Conservation (phyloP, 2,113 vertebrate species). For the Choloepus hoffmanni region DNA sequence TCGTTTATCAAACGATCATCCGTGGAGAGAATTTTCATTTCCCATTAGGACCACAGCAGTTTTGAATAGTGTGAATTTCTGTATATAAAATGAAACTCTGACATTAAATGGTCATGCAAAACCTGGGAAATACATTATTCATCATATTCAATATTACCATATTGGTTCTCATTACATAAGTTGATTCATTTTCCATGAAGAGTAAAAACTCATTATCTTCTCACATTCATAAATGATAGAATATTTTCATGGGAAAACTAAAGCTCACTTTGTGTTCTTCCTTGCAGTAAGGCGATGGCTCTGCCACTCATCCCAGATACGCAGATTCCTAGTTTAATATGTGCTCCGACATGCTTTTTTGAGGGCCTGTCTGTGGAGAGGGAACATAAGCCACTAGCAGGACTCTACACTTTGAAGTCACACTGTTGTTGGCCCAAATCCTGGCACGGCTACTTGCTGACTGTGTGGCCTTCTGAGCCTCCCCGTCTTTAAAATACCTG, state of each 20-base stretch:
- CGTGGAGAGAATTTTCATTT: background rate
- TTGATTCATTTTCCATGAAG: background rate
- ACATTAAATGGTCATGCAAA: background rate
- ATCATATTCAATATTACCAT: background rate
- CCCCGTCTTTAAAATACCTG: background rate
- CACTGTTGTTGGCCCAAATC: constrained; percentile 30
- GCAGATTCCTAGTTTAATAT: background rate
- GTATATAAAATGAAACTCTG: background rate
- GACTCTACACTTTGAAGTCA: constrained; percentile 20
- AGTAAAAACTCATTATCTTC: background rate
- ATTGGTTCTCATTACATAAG: background rate
- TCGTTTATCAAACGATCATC: background rate
- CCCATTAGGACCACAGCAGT: background rate
- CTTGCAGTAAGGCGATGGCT: background rate
- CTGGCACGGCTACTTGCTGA: background rate
- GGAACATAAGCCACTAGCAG: background rate
- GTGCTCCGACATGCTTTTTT: background rate
- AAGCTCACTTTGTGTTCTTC: background rate
- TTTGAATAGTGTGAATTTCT: background rate
- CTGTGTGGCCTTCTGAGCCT: background rate
- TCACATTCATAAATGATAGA: background rate
- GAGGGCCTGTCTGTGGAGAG: background rate
- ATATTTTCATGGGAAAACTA: background rate
- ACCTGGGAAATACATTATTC: background rate
- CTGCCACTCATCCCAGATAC: background rate